Evolutionary conservation across 2,888 invertebrate species (phyloP).

Genomic region (Plebejus argus): DNA sequence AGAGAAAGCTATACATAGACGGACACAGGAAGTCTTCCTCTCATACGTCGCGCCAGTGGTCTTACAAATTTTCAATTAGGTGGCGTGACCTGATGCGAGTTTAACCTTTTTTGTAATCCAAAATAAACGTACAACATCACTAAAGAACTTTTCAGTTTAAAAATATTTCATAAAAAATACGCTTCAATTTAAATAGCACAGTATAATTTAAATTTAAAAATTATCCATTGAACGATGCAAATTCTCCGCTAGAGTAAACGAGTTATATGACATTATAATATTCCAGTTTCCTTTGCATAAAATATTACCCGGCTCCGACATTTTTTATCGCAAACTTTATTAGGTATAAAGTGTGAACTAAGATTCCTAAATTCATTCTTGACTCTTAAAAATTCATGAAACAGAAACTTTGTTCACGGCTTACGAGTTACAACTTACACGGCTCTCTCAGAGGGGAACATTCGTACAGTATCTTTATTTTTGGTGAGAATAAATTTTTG

Average conservation of each 20-base stretch:
- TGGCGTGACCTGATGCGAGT: no score
- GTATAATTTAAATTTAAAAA: conserved; percentile 15
- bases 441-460: not conserved
- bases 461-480: not conserved
- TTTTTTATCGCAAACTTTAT: conserved; percentile 6
- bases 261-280: conserved; percentile 20
- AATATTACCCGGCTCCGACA: not conserved
- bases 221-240: conserved; percentile 17
- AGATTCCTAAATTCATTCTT: conserved; percentile 9
- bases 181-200: conserved; percentile 2
- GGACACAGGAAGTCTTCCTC: no score
- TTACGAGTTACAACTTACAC: not conserved
- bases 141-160: not conserved
- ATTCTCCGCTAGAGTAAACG: not conserved
- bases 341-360: conserved; percentile 15
- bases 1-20: no score
- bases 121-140: not conserved
- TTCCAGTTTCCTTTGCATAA: conserved; percentile 15
- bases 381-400: conserved; percentile 15
- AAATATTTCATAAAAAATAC: not conserved
- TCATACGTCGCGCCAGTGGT: no score
- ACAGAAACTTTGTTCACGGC: not conserved
- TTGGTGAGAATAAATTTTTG: not conserved
- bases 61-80: no score
- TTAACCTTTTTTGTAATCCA: no score